These are phyloP conservation scores for Chlorops oryzae DNA, from an alignment of 1,140 invertebrate genomes.

Conservation along the genomic window DNA sequence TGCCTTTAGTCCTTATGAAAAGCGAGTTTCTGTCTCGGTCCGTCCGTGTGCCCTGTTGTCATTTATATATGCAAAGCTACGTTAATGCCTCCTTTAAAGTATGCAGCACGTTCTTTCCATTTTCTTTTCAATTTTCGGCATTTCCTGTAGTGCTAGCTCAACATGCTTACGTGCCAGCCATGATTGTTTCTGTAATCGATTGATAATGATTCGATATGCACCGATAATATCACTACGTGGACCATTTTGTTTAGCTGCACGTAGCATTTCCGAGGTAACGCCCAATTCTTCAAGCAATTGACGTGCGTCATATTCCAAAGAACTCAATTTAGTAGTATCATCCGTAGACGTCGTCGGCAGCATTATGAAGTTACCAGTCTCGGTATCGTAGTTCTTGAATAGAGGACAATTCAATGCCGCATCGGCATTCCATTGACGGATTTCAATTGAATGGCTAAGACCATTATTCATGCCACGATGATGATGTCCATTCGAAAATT, in stretches of 20 bases:
- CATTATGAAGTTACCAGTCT: slow-evolving; percentile 49
- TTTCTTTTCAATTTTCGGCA: slow-evolving; percentile 40
- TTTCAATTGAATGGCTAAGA: slow-evolving; percentile 11
- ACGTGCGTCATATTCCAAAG: slow-evolving; percentile 47
- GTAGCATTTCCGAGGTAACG: slow-evolving; percentile 45
- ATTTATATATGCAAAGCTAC: too few species aligned
- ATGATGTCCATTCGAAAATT: slow-evolving; percentile 32
- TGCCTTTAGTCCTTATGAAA: too few species aligned
- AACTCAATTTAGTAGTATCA: slow-evolving; percentile 42
- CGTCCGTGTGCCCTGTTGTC: too few species aligned
- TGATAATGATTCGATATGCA: slow-evolving; percentile 49
- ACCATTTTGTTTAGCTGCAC: slow-evolving; percentile 40
- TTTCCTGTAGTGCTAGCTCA: slow-evolving; percentile 40
- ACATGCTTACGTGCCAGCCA: slow-evolving; percentile 42
- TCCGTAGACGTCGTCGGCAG: slow-evolving; percentile 46
- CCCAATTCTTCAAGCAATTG: slow-evolving; percentile 47
- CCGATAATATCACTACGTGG: slow-evolving; percentile 49
- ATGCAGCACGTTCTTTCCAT: slow-evolving; percentile 43
- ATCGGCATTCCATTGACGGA: slow-evolving; percentile 40
- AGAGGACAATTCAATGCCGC: slow-evolving; percentile 36
- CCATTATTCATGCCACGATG: not conserved
- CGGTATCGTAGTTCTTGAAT: slow-evolving; percentile 47
- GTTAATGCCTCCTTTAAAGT: too few species aligned
- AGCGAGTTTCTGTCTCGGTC: too few species aligned
- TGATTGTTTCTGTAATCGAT: slow-evolving; percentile 47